phyloP scores from a whole-genome alignment of 2,113 vertebrate genomes.

The Marmota flaviventris region DNA sequence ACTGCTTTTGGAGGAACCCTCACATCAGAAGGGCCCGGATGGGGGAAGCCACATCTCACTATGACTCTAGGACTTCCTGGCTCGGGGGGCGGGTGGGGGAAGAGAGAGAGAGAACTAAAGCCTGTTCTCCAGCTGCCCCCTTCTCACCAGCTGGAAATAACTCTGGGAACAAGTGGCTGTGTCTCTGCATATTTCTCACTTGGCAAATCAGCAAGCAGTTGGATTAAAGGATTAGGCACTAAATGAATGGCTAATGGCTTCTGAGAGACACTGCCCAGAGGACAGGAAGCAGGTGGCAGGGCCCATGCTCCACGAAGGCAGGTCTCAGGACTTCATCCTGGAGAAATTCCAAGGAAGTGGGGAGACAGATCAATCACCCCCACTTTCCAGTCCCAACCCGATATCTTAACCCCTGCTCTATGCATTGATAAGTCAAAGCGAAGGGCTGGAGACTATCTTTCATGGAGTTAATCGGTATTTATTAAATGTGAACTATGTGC shows the following conservation, averaged over 20 bases:
- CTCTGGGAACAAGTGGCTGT: constrained; percentile 65
- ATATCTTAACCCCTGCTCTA: not conserved
- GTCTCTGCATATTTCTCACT: constrained; percentile 78
- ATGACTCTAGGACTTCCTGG: not conserved
- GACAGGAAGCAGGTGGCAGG: not conserved
- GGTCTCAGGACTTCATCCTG: not conserved
- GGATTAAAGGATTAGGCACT: constrained; percentile 85
- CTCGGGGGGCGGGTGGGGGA: not conserved
- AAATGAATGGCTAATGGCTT: constrained; percentile 85
- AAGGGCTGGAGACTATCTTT: not conserved
- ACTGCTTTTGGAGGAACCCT: not conserved
- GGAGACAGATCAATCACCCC: not conserved
- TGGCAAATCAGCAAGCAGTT: constrained; percentile 82
- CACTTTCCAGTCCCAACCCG: not conserved
- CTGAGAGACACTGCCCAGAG: not conserved
- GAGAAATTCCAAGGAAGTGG: not conserved
- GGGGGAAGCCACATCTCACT: not conserved
- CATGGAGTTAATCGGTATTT: not conserved
- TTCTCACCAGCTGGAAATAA: constrained; percentile 47
- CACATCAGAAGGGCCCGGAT: not conserved
- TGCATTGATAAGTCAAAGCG: too few species aligned
- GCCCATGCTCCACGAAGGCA: not conserved
- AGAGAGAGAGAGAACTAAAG: not conserved
- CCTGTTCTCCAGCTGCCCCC: constrained; percentile 7
- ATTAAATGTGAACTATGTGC: not conserved